Evolutionary conservation across 2,113 vertebrate species (phyloP), one percentile per base, ranked within the genome.

Genomic region (Rhodinocichla rosea): DNA sequence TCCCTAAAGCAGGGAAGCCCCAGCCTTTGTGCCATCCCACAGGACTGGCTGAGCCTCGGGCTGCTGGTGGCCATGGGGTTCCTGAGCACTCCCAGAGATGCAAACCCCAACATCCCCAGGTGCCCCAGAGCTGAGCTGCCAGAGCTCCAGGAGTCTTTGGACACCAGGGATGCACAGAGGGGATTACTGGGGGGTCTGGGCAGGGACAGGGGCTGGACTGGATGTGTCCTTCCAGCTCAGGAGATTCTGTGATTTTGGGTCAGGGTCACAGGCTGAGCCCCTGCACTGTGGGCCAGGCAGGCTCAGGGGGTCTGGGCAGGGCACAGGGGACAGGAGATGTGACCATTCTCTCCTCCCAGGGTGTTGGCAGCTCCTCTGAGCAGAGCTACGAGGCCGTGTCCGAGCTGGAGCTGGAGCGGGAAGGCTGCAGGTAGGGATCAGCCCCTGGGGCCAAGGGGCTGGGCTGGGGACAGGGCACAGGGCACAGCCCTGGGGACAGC

Each of bases 301-400:
- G 21, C 12, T 68, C 44, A 57, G 67, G 65, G 44, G 37, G 7
- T 57, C 32, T 81, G 55, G 32, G 15, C 55, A 83, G 35, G 33
- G 16, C 39, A 68, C 47, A 60, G 11, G 55, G 42, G 14, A 76
- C 40, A 44, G 65, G 55, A 53, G 32, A n/a, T 55, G 44, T 91
- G 42, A 91, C 78, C 9, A 2, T 5, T 30, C 11, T 93, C 56
- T 94, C 53, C 14, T 59, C 13, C 42, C 80, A 98, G 91, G 89
- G 28, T 35, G 39, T 19, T 44, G 96, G 89, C 53, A 33, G 70
- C 20, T 49, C 79, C 6, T 92, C 96, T 2, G 23, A 94, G 60
- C 97, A 98, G 94, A 95, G 97, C 94, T 94, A 97, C 2, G 93
- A 96, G 95, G 95, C 92, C 28, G 74, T 95, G 89, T 69, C 95